Evolutionary conservation across 2,113 vertebrate genomes (phyloP).

Genomic region (Phylloscopus trochiloides): DNA sequence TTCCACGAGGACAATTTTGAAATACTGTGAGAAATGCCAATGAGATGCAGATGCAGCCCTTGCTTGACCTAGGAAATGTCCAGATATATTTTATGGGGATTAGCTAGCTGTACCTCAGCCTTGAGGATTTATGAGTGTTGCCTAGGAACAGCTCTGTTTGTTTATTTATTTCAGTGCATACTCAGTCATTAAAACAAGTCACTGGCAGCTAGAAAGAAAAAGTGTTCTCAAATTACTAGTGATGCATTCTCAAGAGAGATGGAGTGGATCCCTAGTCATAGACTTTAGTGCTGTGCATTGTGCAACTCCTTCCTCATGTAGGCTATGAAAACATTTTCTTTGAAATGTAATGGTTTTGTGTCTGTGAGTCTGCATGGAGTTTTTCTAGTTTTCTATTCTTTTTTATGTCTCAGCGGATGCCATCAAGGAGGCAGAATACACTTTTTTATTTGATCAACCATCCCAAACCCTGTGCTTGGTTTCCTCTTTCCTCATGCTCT

Average conservation of each 20-base stretch:
- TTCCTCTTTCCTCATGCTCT: background rate
- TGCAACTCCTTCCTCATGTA: background rate
- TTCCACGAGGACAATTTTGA: background rate
- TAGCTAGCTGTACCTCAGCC: background rate
- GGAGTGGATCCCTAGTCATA: background rate
- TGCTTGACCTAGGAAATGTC: background rate
- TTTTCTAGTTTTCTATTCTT: background rate
- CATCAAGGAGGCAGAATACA: background rate
- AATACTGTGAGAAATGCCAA: background rate
- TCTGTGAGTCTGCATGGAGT: background rate
- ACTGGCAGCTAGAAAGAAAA: background rate
- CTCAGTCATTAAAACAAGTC: background rate
- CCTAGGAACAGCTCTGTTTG: background rate
- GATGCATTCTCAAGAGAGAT: background rate
- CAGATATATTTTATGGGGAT: background rate
- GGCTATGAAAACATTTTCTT: background rate
- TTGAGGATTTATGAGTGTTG: background rate
- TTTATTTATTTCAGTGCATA: background rate
- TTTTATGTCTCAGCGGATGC: background rate
- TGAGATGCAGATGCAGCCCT: background rate
- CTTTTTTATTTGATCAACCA: background rate
- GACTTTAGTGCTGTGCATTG: background rate
- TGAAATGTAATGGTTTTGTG: background rate
- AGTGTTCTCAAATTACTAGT: background rate
- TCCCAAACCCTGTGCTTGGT: background rate